Evolutionary conservation across 2,797 vertebrate species (phyloP), one percentile per base, ranked within the genome.

Genomic region (Pipistrellus nathusii): DNA sequence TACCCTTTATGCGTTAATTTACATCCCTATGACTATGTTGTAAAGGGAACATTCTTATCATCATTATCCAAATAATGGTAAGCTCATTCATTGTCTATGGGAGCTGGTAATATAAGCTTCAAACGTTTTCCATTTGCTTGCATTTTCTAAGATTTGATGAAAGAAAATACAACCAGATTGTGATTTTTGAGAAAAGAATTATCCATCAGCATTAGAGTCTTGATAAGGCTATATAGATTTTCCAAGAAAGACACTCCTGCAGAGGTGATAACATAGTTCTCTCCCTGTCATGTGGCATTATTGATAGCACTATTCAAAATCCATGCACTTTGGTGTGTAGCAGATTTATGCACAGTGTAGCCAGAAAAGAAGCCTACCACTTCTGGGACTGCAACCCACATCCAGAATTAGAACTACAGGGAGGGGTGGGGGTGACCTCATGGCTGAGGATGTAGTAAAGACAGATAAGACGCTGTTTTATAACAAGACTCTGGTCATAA

Each of bases 241-340:
- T 44, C 88, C 87, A 53, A 96, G 72, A 93, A 95, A 97, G 66
- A 83, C 20, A 91, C 68, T 96, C 96, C 96, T 97, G 71, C 80
- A 97, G 88, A 97, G 75, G 48, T 93, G 89, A 94, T 96, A 88
- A 95, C 81, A 15, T 85, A 85, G 89, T 94, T 97, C 96, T 95
- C 81, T 88, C 59, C 46, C 27, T 93, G 93, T 59, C 95, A 93
- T 83, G 64, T n/a, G 62, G 8, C 64, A 38, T 71, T 97, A 96
- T 90, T 97, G 93, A 98, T 96, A 92, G 77, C 17, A 38, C 38
- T 90, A 92, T 96, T 97, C 87, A 97, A 97, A 98, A 97, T 97
- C 97, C 97, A 97, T 97, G 92, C 93, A 75, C 95, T 97, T 97
- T 41, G 27, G 27, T 90, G 80, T 94, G 25, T 77, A 96, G 76